phyloP scores from a whole-genome alignment of 2,113 vertebrate genomes.

The Zapornia atra region DNA sequence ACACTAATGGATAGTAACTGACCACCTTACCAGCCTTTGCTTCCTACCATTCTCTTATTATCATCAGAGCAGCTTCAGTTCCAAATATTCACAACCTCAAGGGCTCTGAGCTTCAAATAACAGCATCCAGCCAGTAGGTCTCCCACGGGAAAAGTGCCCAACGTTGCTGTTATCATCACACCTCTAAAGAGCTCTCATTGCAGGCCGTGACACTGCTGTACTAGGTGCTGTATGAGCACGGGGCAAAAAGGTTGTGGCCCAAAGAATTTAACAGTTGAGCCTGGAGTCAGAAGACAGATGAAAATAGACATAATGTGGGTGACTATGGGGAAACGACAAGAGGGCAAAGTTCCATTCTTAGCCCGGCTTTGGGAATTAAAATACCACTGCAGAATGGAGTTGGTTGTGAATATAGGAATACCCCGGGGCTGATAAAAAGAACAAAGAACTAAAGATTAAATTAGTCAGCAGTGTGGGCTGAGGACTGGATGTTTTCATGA shows the following conservation, averaged over 20 bases:
- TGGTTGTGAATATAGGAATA: slow-evolving; percentile 5
- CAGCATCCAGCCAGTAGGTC: neutral
- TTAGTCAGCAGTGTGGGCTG: neutral
- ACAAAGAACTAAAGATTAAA: slow-evolving; percentile 31
- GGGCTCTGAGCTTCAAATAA: neutral
- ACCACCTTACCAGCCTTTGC: neutral
- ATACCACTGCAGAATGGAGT: neutral
- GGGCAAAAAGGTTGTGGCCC: neutral
- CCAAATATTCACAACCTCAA: neutral
- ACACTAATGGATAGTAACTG: neutral
- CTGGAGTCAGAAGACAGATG: neutral
- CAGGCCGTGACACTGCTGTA: neutral
- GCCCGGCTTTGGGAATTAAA: slow-evolving; percentile 1
- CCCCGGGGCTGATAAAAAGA: neutral
- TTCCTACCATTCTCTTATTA: neutral
- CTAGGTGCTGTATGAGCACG: neutral
- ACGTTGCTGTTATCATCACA: neutral
- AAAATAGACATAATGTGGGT: slow-evolving; percentile 5
- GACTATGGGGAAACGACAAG: neutral
- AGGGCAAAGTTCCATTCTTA: neutral
- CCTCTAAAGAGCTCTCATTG: neutral
- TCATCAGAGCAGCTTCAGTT: neutral
- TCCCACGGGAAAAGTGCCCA: neutral
- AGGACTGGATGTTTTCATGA: slow-evolving; percentile 1
- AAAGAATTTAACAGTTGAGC: neutral